Evolutionary conservation across 2,888 invertebrate species (phyloP).

Genomic region (Dryobota labecula): DNA sequence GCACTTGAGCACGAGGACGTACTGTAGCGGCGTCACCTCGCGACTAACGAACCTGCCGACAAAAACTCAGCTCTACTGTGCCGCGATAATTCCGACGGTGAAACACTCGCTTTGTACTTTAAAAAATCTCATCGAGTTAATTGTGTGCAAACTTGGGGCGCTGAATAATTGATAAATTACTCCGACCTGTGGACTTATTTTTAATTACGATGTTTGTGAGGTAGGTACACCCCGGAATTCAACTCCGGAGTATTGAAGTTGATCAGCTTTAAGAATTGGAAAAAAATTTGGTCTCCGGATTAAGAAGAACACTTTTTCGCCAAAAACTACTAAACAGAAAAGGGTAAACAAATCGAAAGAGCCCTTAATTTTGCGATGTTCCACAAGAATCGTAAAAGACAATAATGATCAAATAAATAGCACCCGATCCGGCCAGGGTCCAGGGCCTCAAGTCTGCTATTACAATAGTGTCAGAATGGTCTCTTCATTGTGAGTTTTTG

Average conservation of each 20-base stretch:
- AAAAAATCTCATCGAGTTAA: constrained; percentile 74
- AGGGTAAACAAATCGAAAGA: constrained; percentile 71
- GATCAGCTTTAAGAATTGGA: constrained; percentile 8
- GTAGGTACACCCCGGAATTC: constrained; percentile 11
- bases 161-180: constrained; percentile 61
- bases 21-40: constrained; percentile 87
- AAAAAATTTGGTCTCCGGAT: neutral
- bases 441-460: too few species aligned
- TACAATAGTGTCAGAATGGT: too few species aligned
- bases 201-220: constrained; percentile 53
- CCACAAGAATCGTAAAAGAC: constrained; percentile 80
- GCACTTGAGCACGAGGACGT: constrained; percentile 87
- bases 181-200: constrained; percentile 50
- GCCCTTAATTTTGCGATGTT: constrained; percentile 80
- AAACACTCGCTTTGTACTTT: constrained; percentile 72
- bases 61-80: constrained; percentile 80
- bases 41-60: constrained; percentile 88
- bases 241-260: constrained; percentile 10
- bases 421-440: constrained; percentile 69
- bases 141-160: constrained; percentile 68
- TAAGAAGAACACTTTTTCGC: too few species aligned
- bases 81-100: constrained; percentile 67
- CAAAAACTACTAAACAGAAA: constrained; percentile 66
- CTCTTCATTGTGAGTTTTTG: too few species aligned
- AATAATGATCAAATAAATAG: constrained; percentile 80